phyloP scores from a whole-genome alignment of 2,113 vertebrate species.

The Alectura lathami region DNA sequence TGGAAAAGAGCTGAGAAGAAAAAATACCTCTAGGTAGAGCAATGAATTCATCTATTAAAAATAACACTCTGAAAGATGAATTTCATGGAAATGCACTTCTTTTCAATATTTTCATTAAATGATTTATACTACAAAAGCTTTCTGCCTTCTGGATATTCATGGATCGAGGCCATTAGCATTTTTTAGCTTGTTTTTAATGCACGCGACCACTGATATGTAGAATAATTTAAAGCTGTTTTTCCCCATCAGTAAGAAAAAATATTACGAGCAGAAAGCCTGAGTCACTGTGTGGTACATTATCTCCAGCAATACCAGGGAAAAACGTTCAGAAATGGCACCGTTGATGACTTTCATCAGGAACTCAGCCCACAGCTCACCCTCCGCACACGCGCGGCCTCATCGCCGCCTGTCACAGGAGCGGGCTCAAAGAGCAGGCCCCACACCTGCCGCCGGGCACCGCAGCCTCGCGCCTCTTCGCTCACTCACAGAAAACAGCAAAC shows the following conservation, averaged over 20 bases:
- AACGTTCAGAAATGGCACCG: not conserved
- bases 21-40: slow-evolving; percentile 10
- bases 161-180: slow-evolving; percentile 22
- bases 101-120: slow-evolving; percentile 59
- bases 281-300: slow-evolving; percentile 25
- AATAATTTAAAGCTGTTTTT: slow-evolving; percentile 33
- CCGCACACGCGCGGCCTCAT: not conserved
- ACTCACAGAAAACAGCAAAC: not conserved
- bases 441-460: not conserved
- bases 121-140: slow-evolving; percentile 52
- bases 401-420: not conserved
- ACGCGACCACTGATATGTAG: not conserved
- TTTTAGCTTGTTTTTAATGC: slow-evolving; percentile 47
- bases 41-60: slow-evolving; percentile 52
- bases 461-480: not conserved
- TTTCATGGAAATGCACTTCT: slow-evolving; percentile 35
- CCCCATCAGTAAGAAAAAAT: slow-evolving; percentile 44
- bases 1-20: slow-evolving; percentile 6
- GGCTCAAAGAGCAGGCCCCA: not conserved
- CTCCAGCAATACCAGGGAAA: not conserved
- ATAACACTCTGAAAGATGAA: slow-evolving; percentile 31
- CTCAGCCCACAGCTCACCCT: not conserved
- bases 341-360: not conserved
- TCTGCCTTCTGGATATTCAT: slow-evolving; percentile 52
- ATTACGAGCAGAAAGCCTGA: slow-evolving; percentile 27